Conservation (phyloP, 2,888 invertebrate species). For the Anorthoa munda region DNA sequence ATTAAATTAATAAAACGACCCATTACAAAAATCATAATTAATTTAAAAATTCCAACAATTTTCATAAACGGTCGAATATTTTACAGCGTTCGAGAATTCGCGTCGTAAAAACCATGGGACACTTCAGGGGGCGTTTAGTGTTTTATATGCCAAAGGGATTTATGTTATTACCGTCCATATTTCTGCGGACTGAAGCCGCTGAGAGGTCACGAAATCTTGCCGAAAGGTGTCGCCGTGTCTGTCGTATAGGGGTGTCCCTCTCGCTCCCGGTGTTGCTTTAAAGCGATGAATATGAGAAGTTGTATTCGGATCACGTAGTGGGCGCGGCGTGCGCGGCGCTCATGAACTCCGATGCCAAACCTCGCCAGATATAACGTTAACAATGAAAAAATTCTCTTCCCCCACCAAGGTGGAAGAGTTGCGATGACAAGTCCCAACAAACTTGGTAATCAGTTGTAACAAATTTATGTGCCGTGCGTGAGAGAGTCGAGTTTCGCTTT, state of each 20-base stretch:
- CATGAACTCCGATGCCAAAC: slow-evolving; percentile 89
- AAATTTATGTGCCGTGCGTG: slow-evolving; percentile 89
- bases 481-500: slow-evolving; percentile 70
- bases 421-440: slow-evolving; percentile 87
- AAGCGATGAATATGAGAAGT: slow-evolving; percentile 89
- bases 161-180: slow-evolving; percentile 91
- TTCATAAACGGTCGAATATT: slow-evolving; percentile 82
- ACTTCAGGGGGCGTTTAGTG: slow-evolving; percentile 90
- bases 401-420: slow-evolving; percentile 86
- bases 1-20: slow-evolving; percentile 33
- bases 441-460: slow-evolving; percentile 90
- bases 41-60: slow-evolving; percentile 75
- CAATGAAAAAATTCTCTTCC: slow-evolving; percentile 85
- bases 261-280: slow-evolving; percentile 83
- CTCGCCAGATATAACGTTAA: slow-evolving; percentile 86
- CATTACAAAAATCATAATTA: slow-evolving; percentile 61
- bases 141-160: slow-evolving; percentile 91
- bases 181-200: slow-evolving; percentile 89
- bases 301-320: slow-evolving; percentile 88
- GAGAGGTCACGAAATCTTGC: slow-evolving; percentile 91
- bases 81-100: slow-evolving; percentile 74
- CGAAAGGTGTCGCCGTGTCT: slow-evolving; percentile 77
- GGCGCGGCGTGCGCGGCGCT: slow-evolving; percentile 84
- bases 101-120: slow-evolving; percentile 86
- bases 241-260: slow-evolving; percentile 75